phyloP scores from a whole-genome alignment of 2,113 vertebrate species.

The Catharus fuscescens region DNA sequence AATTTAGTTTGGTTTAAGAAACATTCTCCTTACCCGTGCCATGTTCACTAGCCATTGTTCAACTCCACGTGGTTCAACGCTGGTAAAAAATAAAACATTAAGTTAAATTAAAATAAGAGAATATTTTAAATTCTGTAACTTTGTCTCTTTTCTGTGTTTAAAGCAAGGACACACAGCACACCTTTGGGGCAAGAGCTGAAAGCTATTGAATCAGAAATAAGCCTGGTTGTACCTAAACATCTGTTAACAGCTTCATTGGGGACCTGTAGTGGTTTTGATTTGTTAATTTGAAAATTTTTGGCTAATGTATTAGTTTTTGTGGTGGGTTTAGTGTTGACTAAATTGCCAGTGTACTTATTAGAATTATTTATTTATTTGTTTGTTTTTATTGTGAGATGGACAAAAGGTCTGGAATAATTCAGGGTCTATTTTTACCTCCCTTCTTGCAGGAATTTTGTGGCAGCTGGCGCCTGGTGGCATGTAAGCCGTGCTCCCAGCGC shows the following conservation, averaged over 20 bases:
- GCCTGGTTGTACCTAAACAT: neutral
- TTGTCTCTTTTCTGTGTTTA: neutral
- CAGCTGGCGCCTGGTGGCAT: neutral
- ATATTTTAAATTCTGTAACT: neutral
- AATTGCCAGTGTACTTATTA: too few species aligned
- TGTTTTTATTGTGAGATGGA: too few species aligned
- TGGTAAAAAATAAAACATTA: neutral
- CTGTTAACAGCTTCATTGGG: neutral
- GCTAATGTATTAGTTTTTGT: too few species aligned
- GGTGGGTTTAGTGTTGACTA: too few species aligned
- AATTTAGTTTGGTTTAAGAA: neutral
- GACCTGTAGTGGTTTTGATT: too few species aligned
- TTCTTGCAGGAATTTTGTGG: neutral
- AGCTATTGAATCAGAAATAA: neutral
- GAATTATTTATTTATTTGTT: too few species aligned
- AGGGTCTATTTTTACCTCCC: neutral
- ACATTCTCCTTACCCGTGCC: neutral
- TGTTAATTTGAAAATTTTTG: too few species aligned
- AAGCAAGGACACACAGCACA: neutral
- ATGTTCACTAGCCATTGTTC: neutral
- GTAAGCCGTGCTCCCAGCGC: rapidly evolving
- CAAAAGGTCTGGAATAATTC: neutral
- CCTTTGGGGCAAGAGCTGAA: neutral
- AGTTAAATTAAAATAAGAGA: neutral
- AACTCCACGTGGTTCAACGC: neutral